Evolutionary conservation across 2,113 vertebrate genomes (phyloP).

Genomic region (Rhabdornis inornatus): DNA sequence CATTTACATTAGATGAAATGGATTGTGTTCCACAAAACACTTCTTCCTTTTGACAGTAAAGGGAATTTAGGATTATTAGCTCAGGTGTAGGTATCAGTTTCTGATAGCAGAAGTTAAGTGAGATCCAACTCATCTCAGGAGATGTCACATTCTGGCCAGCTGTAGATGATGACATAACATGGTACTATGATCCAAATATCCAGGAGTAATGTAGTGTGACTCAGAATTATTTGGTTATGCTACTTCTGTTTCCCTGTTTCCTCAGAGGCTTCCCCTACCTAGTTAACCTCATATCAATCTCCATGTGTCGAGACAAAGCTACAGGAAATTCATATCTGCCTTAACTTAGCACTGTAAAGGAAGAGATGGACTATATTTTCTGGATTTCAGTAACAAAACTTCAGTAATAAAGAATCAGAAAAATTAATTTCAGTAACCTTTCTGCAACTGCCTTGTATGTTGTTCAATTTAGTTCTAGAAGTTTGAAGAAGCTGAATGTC

Average conservation of each 20-base stretch:
- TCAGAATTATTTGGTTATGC: neutral
- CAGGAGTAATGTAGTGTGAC: neutral
- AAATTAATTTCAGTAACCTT: neutral
- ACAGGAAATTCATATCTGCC: neutral
- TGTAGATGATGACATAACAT: neutral
- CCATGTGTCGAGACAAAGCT: neutral
- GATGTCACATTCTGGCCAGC: neutral
- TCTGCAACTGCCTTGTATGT: neutral
- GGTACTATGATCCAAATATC: neutral
- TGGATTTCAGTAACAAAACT: neutral
- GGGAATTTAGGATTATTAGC: neutral
- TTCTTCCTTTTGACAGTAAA: neutral
- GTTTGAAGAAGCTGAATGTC: neutral
- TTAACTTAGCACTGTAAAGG: neutral
- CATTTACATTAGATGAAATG: neutral
- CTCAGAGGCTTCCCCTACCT: neutral
- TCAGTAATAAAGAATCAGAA: neutral
- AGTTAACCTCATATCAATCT: neutral
- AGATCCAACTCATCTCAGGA: neutral
- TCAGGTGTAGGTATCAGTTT: neutral
- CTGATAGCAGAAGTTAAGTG: neutral
- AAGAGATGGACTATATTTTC: neutral
- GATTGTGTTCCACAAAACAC: neutral
- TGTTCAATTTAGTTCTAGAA: neutral
- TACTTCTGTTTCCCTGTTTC: neutral